phyloP scores from a whole-genome alignment of 2,888 invertebrate species.

The Cyclophora albipunctata region DNA sequence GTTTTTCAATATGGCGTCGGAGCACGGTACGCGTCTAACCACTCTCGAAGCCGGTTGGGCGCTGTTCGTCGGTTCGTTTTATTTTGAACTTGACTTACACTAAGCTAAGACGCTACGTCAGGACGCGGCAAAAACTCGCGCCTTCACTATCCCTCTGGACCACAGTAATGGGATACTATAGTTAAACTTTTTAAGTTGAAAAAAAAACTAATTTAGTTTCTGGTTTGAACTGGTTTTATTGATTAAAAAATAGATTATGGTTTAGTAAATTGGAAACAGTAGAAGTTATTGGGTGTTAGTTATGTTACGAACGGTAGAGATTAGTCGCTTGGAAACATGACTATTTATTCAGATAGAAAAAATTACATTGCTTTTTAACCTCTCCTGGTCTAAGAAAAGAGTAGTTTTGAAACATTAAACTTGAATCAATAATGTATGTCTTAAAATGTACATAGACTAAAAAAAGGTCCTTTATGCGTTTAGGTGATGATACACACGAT shows the following conservation, averaged over 20 bases:
- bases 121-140: conserved; percentile 30
- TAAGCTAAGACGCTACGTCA: conserved; percentile 31
- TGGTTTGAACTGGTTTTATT: conserved; percentile 23
- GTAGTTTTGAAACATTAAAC: too few relatives aligned
- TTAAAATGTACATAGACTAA: too few relatives aligned
- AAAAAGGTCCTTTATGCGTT: too few relatives aligned
- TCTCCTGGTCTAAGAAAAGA: too few relatives aligned
- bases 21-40: conserved; percentile 46
- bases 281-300: too few relatives aligned
- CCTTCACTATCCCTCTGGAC: conserved; percentile 25
- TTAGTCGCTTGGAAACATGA: too few relatives aligned
- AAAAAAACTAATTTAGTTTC: conserved; percentile 15
- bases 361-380: too few relatives aligned
- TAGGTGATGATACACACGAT: too few relatives aligned
- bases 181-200: conserved; percentile 18
- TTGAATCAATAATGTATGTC: too few relatives aligned
- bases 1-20: conserved; percentile 21
- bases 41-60: conserved; percentile 60
- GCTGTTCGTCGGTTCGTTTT: conserved; percentile 63
- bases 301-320: too few relatives aligned
- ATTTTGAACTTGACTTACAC: conserved; percentile 48
- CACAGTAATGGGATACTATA: conserved; percentile 24
- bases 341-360: too few relatives aligned
- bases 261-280: too few relatives aligned
- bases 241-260: neutral